Evolutionary conservation across 2,797 vertebrate genomes (phyloP).

Genomic region (Phalanger gymnotis): DNA sequence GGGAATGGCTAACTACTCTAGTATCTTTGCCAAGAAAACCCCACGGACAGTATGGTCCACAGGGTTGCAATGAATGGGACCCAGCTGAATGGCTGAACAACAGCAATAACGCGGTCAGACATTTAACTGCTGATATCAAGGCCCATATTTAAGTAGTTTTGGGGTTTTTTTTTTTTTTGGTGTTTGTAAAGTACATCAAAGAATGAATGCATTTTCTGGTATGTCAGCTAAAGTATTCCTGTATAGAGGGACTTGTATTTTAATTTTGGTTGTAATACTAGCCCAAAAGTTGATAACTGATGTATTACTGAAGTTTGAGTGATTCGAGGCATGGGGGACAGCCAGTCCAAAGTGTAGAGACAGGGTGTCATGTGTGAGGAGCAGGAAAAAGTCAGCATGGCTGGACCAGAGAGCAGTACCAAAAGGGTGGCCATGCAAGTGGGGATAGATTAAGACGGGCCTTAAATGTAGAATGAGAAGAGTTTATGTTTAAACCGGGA

Average conservation of each 20-base stretch:
- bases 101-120: neutral
- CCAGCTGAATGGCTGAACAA: neutral
- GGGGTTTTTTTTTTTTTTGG: too few relatives aligned
- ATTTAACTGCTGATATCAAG: neutral
- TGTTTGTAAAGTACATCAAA: neutral
- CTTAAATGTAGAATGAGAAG: neutral
- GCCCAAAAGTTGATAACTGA: neutral
- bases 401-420: neutral
- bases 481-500: neutral
- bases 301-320: neutral
- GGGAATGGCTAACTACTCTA: neutral
- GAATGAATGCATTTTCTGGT: neutral
- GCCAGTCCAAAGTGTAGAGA: too few relatives aligned
- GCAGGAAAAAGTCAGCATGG: neutral
- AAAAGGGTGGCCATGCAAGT: neutral
- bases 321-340: neutral
- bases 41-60: neutral
- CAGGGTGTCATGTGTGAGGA: neutral
- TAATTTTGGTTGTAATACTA: neutral
- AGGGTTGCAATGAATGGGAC: neutral
- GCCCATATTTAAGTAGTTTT: neutral
- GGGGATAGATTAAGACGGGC: neutral
- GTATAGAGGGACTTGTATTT: neutral
- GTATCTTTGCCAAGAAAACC: neutral
- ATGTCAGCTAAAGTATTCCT: neutral